A percentile compares a stretch with the other conserved stretches of the same genome.
These are phyloP conservation scores for Heteromurus nitidus DNA, from an alignment of 2,888 invertebrate genomes.

Conservation along the genomic window DNA sequence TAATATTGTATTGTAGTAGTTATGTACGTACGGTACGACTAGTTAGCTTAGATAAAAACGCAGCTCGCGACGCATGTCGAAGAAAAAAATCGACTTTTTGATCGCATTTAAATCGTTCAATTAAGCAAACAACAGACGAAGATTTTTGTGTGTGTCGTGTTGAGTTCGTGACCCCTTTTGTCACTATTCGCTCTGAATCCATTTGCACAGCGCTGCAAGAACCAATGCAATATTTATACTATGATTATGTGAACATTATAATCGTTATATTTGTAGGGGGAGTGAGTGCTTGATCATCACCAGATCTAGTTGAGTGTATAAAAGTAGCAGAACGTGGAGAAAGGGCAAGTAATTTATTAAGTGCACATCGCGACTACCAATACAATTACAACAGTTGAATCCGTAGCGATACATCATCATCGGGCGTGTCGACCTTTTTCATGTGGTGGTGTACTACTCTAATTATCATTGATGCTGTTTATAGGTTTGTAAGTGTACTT, in stretches of 20 bases:
- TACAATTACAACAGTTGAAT: no score
- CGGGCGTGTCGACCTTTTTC: no score
- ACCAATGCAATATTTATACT: conserved; percentile 61
- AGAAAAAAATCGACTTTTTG: not conserved
- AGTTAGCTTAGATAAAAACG: conserved; percentile 13
- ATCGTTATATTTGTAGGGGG: no score
- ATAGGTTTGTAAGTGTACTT: no score
- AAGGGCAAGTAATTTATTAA: not conserved
- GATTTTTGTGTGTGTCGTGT: no score
- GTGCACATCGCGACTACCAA: no score
- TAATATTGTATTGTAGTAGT: not conserved
- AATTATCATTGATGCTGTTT: no score
- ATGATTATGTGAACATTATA: no score
- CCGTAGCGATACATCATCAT: no score
- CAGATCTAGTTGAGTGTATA: conserved; percentile 21
- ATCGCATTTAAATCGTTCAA: conserved; percentile 24
- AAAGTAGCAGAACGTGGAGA: not conserved
- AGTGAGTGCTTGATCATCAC: not conserved
- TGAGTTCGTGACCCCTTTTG: not conserved
- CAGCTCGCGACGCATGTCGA: conserved; percentile 8
- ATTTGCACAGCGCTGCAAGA: conserved; percentile 22
- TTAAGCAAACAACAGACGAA: not conserved
- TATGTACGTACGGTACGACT: not conserved
- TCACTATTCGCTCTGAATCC: conserved; percentile 15
- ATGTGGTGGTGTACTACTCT: no score